Percentiles rank a stretch among this genome's conserved stretches.
phyloP scores from a whole-genome alignment of 2,113 vertebrate genomes.

The Dermatemys mawii region DNA sequence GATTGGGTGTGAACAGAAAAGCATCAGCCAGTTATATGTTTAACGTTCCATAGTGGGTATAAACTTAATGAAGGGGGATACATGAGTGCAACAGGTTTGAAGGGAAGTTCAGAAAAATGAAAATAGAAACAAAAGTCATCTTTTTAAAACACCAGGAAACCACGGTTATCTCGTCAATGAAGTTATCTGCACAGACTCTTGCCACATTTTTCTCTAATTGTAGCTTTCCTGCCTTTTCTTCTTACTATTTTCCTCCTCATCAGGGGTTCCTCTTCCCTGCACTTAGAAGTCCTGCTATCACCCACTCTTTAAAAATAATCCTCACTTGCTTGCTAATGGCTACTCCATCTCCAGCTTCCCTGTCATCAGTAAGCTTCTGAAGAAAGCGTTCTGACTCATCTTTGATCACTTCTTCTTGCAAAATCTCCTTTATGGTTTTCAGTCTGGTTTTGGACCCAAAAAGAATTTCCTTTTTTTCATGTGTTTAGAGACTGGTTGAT shows the following conservation, averaged over 20 bases:
- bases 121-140: neutral
- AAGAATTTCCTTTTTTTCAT: neutral
- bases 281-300: slow-evolving; percentile 23
- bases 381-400: neutral
- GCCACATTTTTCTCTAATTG: slow-evolving; percentile 12
- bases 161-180: neutral
- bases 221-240: neutral
- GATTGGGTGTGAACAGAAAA: neutral
- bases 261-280: neutral
- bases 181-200: neutral
- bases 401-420: slow-evolving; percentile 4
- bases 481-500: slow-evolving; percentile 32
- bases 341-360: neutral
- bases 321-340: neutral
- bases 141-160: neutral
- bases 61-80: neutral
- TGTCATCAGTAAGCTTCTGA: slow-evolving; percentile 32
- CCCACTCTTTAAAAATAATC: neutral
- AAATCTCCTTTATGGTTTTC: slow-evolving; percentile 21
- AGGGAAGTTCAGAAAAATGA: neutral
- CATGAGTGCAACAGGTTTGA: neutral
- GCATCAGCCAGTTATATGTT: neutral
- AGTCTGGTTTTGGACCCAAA: slow-evolving; percentile 32
- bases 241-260: neutral
- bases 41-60: neutral